Base-by-base conservation (phyloP, 2,113 vertebrate species). In the Macrotis lagotis region DNA sequence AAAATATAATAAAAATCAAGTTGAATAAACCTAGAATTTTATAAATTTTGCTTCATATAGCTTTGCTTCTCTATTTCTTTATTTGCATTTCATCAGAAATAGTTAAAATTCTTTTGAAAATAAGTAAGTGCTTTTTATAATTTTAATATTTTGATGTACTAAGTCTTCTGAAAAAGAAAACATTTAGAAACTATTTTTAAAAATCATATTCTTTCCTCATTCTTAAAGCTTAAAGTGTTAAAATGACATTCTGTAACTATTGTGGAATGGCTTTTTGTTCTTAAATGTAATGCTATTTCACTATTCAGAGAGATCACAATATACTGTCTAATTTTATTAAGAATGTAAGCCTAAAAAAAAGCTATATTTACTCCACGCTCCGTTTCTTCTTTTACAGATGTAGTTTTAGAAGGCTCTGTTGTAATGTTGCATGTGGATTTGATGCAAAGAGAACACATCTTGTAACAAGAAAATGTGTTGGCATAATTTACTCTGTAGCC, bases 341-440 rank as follows among this genome's bases (percentile, higher is more conserved):
- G 96, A 97, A 96, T 97, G 74, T 95, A 92, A 91, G 91, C 44
- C 91, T 91, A 94, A 95, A 95, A 94, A 95, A 95, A 94, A 97
- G 95, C 92, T 95, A 92, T 96, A 94, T 90, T 97, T 48, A 92
- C 97, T 44, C 94, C 95, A 94, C 97, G 96, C 96, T 97, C 92
- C 88, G 96, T 98, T 96, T 95, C 74, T 97, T 96, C 91, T 97
- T 98, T 98, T 97, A 93, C 95, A 98, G 96, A 92, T 89, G 51
- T 97, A 98, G 97, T 98, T 98, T 98, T 94, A 96, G 94, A 96
- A 94, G 50, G 8, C 50, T 96, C 91, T 98, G 96, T 95, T 53
- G n/a, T 97, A 96, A 96, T 90, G 97, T 97, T 96, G 74, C 96
- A 88, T 97, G 93, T 90, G 94, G 96, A 94, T 97, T 96, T 98